Conservation (phyloP, 1,140 invertebrate genomes). For the Dinothrombium tinctorium region DNA sequence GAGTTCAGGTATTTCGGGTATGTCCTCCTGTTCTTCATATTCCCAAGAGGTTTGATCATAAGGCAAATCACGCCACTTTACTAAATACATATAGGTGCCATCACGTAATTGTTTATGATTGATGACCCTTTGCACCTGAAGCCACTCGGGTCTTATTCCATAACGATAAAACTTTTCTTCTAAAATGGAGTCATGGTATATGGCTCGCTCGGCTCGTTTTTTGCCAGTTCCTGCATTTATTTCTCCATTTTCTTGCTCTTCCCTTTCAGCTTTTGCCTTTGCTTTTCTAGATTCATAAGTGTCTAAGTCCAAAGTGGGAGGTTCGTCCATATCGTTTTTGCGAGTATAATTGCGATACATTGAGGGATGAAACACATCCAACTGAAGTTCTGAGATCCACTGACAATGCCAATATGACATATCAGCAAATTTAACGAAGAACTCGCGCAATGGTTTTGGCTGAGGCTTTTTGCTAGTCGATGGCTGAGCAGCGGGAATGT, state of each 20-base stretch:
- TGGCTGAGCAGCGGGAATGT: neutral
- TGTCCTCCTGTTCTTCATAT: conserved; percentile 39
- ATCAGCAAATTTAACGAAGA: conserved; percentile 93
- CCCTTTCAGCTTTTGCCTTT: conserved; percentile 13
- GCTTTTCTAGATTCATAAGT: conserved; percentile 11
- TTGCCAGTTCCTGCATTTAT: conserved; percentile 11
- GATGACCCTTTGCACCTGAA: conserved; percentile 76
- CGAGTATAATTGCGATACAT: conserved; percentile 81
- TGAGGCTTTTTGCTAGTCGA: conserved; percentile 14
- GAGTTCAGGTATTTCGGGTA: conserved; percentile 53
- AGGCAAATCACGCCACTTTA: conserved; percentile 91
- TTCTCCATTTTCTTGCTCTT: conserved; percentile 4
- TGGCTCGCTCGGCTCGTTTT: conserved; percentile 16
- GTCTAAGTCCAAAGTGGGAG: conserved; percentile 49
- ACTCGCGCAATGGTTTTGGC: conserved; percentile 46
- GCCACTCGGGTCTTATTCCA: conserved; percentile 93
- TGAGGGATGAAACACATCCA: conserved; percentile 89
- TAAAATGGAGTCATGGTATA: conserved; percentile 17
- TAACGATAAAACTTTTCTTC: conserved; percentile 33
- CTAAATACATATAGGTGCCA: conserved; percentile 67
- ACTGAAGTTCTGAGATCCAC: conserved; percentile 80
- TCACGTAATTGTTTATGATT: conserved; percentile 49
- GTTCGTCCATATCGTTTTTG: conserved; percentile 94
- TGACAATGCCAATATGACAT: conserved; percentile 95
- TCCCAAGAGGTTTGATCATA: conserved; percentile 98